Conservation (phyloP, 2,888 invertebrate genomes). For the Caenorhabditis sulstoni region DNA sequence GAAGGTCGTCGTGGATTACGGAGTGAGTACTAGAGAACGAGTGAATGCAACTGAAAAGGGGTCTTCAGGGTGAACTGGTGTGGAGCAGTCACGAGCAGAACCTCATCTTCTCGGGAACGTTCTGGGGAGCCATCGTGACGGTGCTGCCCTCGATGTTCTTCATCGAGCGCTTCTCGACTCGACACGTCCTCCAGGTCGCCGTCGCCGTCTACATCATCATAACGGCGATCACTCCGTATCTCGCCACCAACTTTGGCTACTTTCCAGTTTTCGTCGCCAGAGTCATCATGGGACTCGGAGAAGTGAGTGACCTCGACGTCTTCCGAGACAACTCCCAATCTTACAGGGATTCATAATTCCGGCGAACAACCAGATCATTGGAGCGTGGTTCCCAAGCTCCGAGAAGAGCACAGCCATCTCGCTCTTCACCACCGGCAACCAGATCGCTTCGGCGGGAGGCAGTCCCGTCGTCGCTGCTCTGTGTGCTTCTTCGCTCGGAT, state of each 20-base stretch:
- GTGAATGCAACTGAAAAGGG: neutral
- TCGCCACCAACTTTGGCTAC: slow-evolving; percentile 63
- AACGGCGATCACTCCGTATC: slow-evolving; percentile 66
- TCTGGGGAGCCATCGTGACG: slow-evolving; percentile 71
- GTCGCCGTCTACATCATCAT: slow-evolving; percentile 56
- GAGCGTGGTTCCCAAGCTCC: slow-evolving; percentile 73
- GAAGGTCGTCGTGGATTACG: slow-evolving; percentile 60
- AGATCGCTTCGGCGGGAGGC: slow-evolving; percentile 66
- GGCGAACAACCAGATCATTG: slow-evolving; percentile 69
- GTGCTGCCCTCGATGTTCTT: slow-evolving; percentile 73
- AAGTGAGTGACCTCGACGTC: slow-evolving; percentile 44
- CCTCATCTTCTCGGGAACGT: slow-evolving; percentile 72
- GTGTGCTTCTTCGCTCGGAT: slow-evolving; percentile 67
- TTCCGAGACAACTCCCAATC: too few relatives aligned
- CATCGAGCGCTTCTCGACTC: slow-evolving; percentile 57
- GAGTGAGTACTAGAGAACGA: slow-evolving; percentile 42
- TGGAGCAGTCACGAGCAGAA: slow-evolving; percentile 72
- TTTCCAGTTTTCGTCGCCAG: slow-evolving; percentile 67
- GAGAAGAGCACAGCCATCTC: slow-evolving; percentile 71
- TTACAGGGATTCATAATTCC: slow-evolving; percentile 71
- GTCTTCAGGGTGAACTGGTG: slow-evolving; percentile 66
- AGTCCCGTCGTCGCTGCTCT: slow-evolving; percentile 70
- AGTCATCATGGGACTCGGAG: slow-evolving; percentile 73
- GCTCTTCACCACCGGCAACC: slow-evolving; percentile 72
- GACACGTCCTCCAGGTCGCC: slow-evolving; percentile 47